A percentile compares a stretch with the other conserved stretches of the same genome.
Evolutionary conservation across 1,140 invertebrate genomes (phyloP).

Genomic region (Euschistus heros): DNA sequence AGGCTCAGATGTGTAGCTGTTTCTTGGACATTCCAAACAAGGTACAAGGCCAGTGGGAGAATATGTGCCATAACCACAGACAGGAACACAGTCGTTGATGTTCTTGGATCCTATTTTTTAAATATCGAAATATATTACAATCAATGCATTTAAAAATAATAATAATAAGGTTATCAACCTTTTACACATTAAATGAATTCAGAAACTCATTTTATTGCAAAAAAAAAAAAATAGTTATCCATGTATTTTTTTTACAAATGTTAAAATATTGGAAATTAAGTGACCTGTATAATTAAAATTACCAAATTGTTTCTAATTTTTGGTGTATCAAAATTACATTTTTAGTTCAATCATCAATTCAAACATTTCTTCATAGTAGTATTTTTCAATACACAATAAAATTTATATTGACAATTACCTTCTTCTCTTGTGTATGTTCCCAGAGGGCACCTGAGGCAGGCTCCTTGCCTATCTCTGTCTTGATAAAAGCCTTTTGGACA

Average conservation of each 20-base stretch:
- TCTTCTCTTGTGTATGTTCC: slow-evolving; percentile 86
- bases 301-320: no score
- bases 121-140: no score
- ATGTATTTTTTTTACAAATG: neutral
- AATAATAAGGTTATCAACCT: no score
- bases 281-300: neutral
- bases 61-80: slow-evolving; percentile 92
- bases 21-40: slow-evolving; percentile 87
- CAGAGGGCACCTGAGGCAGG: slow-evolving; percentile 76
- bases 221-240: neutral
- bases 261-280: neutral
- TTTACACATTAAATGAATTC: no score
- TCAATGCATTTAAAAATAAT: no score
- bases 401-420: slow-evolving; percentile 44
- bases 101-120: slow-evolving; percentile 50
- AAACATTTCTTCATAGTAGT: no score
- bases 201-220: no score
- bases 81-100: slow-evolving; percentile 73
- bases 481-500: slow-evolving; percentile 87
- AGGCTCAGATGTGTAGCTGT: slow-evolving; percentile 80
- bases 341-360: no score
- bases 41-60: slow-evolving; percentile 89
- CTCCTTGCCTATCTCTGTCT: slow-evolving; percentile 76
- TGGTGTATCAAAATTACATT: no score
- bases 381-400: neutral